Evolutionary conservation across 2,888 invertebrate species (phyloP).

Genomic region (Drosophila kokeensis): DNA sequence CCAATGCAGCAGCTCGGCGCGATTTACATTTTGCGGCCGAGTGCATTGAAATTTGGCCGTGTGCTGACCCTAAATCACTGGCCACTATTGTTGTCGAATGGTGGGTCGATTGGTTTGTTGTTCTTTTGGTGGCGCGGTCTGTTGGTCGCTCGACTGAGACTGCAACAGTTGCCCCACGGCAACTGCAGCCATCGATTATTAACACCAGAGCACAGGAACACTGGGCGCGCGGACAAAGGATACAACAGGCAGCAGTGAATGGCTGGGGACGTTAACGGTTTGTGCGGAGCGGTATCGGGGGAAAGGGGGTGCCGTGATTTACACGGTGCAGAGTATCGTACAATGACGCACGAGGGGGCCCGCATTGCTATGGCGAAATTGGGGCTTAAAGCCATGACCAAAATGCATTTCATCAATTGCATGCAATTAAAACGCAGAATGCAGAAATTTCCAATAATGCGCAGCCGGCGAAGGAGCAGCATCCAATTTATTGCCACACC

Average conservation of each 20-base stretch:
- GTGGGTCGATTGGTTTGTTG: slow-evolving; percentile 1
- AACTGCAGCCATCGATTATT: slow-evolving; percentile 70
- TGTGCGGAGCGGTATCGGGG: too few relatives aligned
- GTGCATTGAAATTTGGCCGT: slow-evolving; percentile 65
- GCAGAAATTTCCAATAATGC: slow-evolving; percentile 72
- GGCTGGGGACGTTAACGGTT: background rate
- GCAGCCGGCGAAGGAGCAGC: slow-evolving; percentile 42
- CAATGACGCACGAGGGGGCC: slow-evolving; percentile 19
- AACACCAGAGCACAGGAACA: slow-evolving; percentile 38
- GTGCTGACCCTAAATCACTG: slow-evolving; percentile 71
- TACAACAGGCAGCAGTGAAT: background rate
- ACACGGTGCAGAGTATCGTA: slow-evolving; percentile 18
- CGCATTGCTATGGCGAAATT: slow-evolving; percentile 13
- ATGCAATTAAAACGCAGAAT: slow-evolving; percentile 68
- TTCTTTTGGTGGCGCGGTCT: slow-evolving; percentile 5
- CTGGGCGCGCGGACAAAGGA: slow-evolving; percentile 6
- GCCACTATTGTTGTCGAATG: slow-evolving; percentile 30
- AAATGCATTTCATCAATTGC: slow-evolving; percentile 58
- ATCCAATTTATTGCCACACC: slow-evolving; percentile 36
- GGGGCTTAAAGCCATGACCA: slow-evolving; percentile 45
- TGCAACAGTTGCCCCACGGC: slow-evolving; percentile 55
- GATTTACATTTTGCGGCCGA: slow-evolving; percentile 60
- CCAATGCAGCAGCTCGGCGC: slow-evolving; percentile 26
- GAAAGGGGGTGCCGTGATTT: slow-evolving; percentile 32
- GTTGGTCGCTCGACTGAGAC: slow-evolving; percentile 14